Conservation (phyloP, 2,113 vertebrate species). For the Morone chrysops region DNA sequence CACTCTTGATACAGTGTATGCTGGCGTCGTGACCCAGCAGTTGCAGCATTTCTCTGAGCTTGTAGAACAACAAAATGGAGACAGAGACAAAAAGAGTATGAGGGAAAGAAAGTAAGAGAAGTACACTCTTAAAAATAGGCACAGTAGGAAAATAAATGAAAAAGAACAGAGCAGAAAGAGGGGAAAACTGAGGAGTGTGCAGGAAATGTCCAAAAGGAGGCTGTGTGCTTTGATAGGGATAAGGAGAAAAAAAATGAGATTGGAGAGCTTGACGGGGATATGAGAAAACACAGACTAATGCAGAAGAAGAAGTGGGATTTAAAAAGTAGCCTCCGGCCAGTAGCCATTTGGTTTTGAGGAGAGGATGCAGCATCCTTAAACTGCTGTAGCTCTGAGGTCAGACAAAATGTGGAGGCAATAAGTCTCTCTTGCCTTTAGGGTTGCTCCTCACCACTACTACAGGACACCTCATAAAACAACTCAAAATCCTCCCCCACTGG, state of each 20-base stretch:
- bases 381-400: slow-evolving; percentile 51
- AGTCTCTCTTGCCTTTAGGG: slow-evolving; percentile 52
- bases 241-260: slow-evolving; percentile 20
- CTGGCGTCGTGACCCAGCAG: slow-evolving; percentile 28
- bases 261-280: slow-evolving; percentile 43
- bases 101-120: not conserved
- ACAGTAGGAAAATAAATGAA: not conserved
- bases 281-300: slow-evolving; percentile 63
- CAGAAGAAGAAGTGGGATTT: slow-evolving; percentile 47
- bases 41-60: slow-evolving; percentile 58
- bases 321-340: slow-evolving; percentile 42
- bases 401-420: slow-evolving; percentile 65
- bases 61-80: slow-evolving; percentile 44
- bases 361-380: slow-evolving; percentile 39
- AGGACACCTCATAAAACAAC: slow-evolving; percentile 41
- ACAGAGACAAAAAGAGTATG: not conserved
- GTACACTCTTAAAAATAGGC: too few relatives aligned
- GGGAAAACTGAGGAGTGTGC: not conserved
- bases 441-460: slow-evolving; percentile 5
- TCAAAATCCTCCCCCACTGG: slow-evolving; percentile 2
- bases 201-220: slow-evolving; percentile 18
- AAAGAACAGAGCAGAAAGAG: not conserved
- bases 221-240: slow-evolving; percentile 31
- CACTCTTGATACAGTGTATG: not conserved
- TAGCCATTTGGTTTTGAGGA: slow-evolving; percentile 52